A percentile compares a stretch with the other conserved stretches of the same genome.
Conservation (phyloP, 23 tunicate genomes). For the Halocynthia aurantium region DNA sequence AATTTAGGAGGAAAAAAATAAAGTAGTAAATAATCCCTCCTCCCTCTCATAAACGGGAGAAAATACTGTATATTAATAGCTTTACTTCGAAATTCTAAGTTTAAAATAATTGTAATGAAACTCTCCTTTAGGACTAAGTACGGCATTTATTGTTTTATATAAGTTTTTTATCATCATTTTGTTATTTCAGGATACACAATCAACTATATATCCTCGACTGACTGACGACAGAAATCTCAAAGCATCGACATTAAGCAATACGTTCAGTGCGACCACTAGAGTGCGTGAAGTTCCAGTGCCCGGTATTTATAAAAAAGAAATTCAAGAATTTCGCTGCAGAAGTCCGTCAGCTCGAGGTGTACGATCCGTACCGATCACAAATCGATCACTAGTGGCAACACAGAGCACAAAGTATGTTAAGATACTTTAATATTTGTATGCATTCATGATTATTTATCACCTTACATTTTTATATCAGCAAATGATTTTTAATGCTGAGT, state of each 20-base stretch:
- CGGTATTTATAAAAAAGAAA: constrained; percentile 68
- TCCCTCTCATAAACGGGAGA: too few species aligned
- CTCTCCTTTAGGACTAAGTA: too few species aligned
- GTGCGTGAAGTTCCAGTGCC: constrained; percentile 88
- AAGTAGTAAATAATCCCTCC: too few species aligned
- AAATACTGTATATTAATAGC: too few species aligned
- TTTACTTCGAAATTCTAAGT: too few species aligned
- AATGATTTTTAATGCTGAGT: too few species aligned
- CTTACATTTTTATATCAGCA: too few species aligned
- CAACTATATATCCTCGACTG: constrained; percentile 37
- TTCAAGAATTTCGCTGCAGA: constrained; percentile 76
- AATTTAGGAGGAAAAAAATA: too few species aligned
- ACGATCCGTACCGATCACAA: constrained; percentile 58
- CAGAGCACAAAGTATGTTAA: constrained; percentile 38
- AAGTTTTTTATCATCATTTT: not conserved
- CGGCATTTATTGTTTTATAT: not conserved
- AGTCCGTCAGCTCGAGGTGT: constrained; percentile 91
- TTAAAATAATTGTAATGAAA: too few species aligned
- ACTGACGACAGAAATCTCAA: constrained; percentile 78
- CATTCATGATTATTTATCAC: too few species aligned
- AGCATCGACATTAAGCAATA: constrained; percentile 63
- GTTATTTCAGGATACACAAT: constrained; percentile 6
- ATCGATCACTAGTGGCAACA: constrained; percentile 62
- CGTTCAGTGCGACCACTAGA: constrained; percentile 86
- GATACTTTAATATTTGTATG: too few species aligned